Evolutionary conservation across 2,113 vertebrate species (phyloP).

Genomic region (Heloderma charlesbogerti): DNA sequence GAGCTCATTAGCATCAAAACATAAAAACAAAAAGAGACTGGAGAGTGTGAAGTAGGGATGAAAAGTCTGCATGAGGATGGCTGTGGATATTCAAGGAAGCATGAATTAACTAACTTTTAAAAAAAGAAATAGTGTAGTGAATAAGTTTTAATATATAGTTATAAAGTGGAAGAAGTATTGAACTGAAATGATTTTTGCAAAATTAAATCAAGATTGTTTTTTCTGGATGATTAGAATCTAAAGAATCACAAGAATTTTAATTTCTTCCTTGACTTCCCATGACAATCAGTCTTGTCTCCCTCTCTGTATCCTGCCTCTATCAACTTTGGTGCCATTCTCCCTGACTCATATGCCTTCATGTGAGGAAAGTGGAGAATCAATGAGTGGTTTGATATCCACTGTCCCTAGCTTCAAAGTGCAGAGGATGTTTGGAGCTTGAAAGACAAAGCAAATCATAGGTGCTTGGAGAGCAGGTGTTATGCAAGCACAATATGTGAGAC

Average conservation of each 20-base stretch:
- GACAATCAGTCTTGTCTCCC: no score
- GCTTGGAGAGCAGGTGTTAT: no score
- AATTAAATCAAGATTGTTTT: no score
- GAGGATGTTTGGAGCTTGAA: no score
- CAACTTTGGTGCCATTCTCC: no score
- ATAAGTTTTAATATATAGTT: not conserved
- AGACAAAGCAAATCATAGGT: no score
- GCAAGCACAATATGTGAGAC: no score
- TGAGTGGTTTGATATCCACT: no score
- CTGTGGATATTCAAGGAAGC: not conserved
- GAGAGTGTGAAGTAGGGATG: not conserved
- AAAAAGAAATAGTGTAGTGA: not conserved
- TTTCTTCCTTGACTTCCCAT: not conserved
- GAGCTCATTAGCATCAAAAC: not conserved
- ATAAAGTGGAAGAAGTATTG: not conserved
- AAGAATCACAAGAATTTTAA: not conserved
- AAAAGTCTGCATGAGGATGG: not conserved
- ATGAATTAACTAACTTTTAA: not conserved
- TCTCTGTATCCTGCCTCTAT: no score
- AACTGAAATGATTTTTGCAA: not conserved
- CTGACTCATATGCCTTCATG: not conserved
- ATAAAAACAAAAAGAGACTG: not conserved
- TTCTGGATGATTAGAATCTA: not conserved
- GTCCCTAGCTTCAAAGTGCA: no score
- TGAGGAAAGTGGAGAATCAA: no score